Conservation (phyloP, 2,888 invertebrate species). For the Nemotelus nigrinus region DNA sequence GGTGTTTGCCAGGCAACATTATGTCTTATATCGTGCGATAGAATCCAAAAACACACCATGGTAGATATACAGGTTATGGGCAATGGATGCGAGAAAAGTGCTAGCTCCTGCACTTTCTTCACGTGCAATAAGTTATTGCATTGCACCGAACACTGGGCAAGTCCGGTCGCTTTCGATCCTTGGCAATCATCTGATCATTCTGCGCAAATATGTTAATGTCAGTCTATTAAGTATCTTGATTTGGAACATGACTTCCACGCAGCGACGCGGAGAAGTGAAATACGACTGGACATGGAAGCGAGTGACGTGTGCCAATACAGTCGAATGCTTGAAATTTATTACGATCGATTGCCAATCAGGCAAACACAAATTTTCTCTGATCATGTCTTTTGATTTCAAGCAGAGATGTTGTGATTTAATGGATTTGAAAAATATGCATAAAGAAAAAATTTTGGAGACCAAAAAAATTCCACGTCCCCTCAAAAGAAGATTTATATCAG, state of each 20-base stretch:
- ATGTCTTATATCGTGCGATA: background rate
- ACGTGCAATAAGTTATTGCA: background rate
- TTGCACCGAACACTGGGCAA: background rate
- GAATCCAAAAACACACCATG: too few species aligned
- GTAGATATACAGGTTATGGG: background rate
- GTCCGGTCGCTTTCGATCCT: slow-evolving; percentile 22
- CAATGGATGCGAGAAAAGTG: slow-evolving; percentile 12
- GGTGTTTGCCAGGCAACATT: background rate
- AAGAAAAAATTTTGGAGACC: too few species aligned
- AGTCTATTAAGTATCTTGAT: background rate
- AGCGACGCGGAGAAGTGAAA: background rate
- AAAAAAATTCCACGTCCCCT: too few species aligned
- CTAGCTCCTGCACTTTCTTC: slow-evolving; percentile 4
- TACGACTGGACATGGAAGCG: slow-evolving; percentile 4
- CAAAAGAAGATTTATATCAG: too few species aligned
- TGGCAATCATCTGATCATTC: background rate
- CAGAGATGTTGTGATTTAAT: background rate
- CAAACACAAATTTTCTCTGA: slow-evolving; percentile 3
- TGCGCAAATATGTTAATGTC: slow-evolving; percentile 26
- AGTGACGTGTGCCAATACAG: slow-evolving; percentile 21
- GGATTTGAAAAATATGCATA: too few species aligned
- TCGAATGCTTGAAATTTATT: slow-evolving; percentile 28
- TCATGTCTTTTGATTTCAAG: background rate
- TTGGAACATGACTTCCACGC: slow-evolving; percentile 3
- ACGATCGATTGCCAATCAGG: slow-evolving; percentile 2